Evolutionary conservation across 2,888 invertebrate species (phyloP), one percentile per base, ranked within the genome.

Genomic region (Tetropium fuscum): DNA sequence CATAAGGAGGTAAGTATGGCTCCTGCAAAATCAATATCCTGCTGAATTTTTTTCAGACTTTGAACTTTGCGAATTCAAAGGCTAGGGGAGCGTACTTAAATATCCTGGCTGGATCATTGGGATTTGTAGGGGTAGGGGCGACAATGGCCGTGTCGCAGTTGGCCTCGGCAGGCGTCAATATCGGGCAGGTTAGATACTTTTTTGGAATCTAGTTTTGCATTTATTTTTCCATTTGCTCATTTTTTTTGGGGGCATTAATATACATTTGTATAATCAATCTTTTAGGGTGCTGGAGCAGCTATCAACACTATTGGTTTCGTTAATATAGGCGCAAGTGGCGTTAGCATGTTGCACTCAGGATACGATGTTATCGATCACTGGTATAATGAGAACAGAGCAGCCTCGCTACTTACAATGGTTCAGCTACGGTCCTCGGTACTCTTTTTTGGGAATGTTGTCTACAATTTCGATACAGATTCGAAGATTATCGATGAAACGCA

Each of bases 61-160:
- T 51, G 11, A 51, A 83, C 60, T 81, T 85, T 0, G 77, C 76
- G 18, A 83, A 86, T 66, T 69, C 84, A 0, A 86, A 86, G 47
- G 86, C 87, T 0, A 81, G 87, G 4, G 84, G 84, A 47, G 86
- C 85, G 51, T 87, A 86, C 83, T 66, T 87, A 15, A 86, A 85
- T 73, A 85, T 87, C 40, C 82, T 84, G 0, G 85, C 85, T 2
- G 85, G 86, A 0, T 81, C 83, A 34, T 82, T 85, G 0, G 85
- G 86, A 0, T 76, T 86, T 1, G 82, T 83, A 0, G 84, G 85
- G 0, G 84, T 84, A 3, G 86, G 85, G 0, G 84, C 86, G 1
- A 80, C 79, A 65, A 78, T 77, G 1, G 66, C 83, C 18, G 78
- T 85, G 0, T 77, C 84, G 0, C 76, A 78, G 2, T 82, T 85